Conservation (phyloP, 2,888 invertebrate genomes). For the Phytoseiulus persimilis region DNA sequence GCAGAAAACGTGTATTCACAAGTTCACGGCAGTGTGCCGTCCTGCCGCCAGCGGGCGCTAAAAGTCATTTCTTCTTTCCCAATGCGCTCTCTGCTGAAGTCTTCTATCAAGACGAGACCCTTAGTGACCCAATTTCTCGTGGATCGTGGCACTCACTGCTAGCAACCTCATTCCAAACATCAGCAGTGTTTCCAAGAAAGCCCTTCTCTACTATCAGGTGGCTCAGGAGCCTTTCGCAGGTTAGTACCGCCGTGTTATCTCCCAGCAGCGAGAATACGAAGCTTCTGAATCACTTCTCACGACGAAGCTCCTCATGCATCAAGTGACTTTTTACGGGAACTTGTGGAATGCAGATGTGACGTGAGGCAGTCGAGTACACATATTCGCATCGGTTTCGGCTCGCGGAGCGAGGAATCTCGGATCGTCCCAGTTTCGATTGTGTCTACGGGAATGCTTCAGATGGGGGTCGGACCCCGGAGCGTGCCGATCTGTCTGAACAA, state of each 20-base stretch:
- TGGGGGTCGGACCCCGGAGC: background rate
- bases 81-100: background rate
- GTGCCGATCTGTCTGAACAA: background rate
- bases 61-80: background rate
- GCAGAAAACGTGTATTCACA: background rate
- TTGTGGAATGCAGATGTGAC: no score
- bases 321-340: no score
- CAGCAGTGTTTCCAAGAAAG: background rate
- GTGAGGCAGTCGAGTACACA: no score
- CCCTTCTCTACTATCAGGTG: background rate
- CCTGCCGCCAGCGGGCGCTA: background rate
- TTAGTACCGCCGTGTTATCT: background rate
- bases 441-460: background rate
- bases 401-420: background rate
- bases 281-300: no score
- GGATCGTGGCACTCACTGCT: background rate
- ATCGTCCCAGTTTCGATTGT: background rate
- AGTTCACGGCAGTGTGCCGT: background rate
- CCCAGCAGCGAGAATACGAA: background rate
- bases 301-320: no score
- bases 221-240: background rate
- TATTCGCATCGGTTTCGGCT: no score
- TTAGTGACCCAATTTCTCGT: background rate
- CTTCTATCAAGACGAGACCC: background rate
- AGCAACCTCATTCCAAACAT: background rate